Base-by-base conservation (phyloP, 2,113 vertebrate genomes). In the Chrysemys picta region DNA sequence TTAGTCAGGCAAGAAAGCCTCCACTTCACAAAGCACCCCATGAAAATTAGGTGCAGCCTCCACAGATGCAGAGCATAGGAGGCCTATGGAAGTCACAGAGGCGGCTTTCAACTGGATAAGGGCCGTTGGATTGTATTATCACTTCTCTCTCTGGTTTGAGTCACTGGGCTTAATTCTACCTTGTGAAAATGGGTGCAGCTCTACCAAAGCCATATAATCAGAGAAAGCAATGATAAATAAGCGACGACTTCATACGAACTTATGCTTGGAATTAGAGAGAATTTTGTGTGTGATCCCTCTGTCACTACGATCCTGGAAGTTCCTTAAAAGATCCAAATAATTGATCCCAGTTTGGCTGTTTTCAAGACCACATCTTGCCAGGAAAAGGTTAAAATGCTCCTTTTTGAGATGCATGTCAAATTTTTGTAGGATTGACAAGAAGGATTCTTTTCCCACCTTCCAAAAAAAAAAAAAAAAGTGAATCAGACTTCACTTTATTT, bases 181-280 rank as follows among this genome's bases (percentile, higher is more conserved):
- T 6, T 76, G 12, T 59, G 79, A 82, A 72, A 92, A 42, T 14
- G 3, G 4, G 21, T 76, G 50, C 52, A 72, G 88, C 8, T 5
- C 24, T 47, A 47, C 88, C 25, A 88, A 5, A 54, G 52, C 0
- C 10, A 16, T n/a, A 45, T 86, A 14, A 17, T 19, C 52, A 78
- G 57, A 45, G 79, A 93, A 83, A 54, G 52, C 27, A 82, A 88
- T 62, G 52, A 88, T 2, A 91, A 5, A 56, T 35, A 62, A 85
- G 86, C 16, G 72, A 56, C 16, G 80, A 72, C 53, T 5, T 84
- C 2, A 2, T 31, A 86, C 83, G 94, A 45, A 94, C 93, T 96
- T 88, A 62, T 97, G 94, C 56, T 96, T 92, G 12, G 97, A 96
- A 78, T 97, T 96, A 81, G 93, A 93, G 50, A 97, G 94, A 84